Evolutionary conservation across 2,113 vertebrate species (phyloP).

Genomic region (Recurvirostra avosetta): DNA sequence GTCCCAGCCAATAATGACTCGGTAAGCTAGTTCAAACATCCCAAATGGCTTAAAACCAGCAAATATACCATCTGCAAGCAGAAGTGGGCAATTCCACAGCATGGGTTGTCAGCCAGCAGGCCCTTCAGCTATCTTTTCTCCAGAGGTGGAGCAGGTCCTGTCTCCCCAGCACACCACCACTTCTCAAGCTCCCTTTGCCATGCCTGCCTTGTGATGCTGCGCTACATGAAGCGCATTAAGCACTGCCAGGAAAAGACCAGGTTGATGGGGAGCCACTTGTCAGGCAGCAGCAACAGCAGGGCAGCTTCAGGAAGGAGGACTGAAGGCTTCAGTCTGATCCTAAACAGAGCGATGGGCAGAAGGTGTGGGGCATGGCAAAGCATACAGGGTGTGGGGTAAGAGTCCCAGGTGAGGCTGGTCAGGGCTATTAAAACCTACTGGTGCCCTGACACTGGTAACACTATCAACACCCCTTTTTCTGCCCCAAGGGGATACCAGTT

Average conservation of each 20-base stretch:
- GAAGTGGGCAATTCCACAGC: background rate
- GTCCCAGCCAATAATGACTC: background rate
- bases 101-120: background rate
- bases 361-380: fast-evolving
- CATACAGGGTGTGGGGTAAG: background rate
- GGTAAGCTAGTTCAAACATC: background rate
- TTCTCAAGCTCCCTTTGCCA: background rate
- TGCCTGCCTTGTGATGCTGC: background rate
- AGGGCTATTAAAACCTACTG: background rate
- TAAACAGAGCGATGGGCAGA: background rate
- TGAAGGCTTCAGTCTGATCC: background rate
- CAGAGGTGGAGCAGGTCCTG: background rate
- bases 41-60: background rate
- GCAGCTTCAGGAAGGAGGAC: background rate
- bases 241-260: background rate
- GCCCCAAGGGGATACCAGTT: background rate
- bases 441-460: background rate
- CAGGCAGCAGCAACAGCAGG: background rate
- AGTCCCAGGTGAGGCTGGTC: background rate
- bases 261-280: background rate
- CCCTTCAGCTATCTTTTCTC: background rate
- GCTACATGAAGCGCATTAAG: fast-evolving
- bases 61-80: background rate
- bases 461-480: background rate
- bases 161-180: background rate